A percentile compares a stretch with the other conserved stretches of the same genome.
phyloP scores from a whole-genome alignment of 37 sponge, comb jelly and placozoan species.

The Ianthella basta region DNA sequence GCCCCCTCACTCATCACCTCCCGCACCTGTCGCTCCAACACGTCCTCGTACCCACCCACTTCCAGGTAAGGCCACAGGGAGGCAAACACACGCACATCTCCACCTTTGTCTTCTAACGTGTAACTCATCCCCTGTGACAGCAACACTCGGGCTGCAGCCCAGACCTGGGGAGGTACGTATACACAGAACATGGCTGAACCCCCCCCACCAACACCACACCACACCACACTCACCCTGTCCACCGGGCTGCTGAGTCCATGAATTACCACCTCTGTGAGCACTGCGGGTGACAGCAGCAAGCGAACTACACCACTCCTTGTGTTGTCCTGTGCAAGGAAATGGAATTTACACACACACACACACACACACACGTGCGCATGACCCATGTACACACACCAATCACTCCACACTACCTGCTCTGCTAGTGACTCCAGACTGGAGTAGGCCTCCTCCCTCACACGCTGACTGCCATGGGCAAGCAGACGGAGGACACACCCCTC shows the following conservation, averaged over 20 bases:
- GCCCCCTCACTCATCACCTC: neutral
- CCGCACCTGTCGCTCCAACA: neutral
- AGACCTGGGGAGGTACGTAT: too few relatives aligned
- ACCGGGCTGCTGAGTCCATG: too few relatives aligned
- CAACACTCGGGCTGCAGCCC: neutral
- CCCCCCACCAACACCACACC: too few relatives aligned
- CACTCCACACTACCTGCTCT: neutral
- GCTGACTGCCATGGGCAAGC: conserved; percentile 17
- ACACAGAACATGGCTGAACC: too few relatives aligned
- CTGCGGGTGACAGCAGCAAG: too few relatives aligned
- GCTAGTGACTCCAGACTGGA: neutral
- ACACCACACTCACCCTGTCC: too few relatives aligned
- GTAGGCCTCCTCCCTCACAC: conserved; percentile 21
- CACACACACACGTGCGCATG: neutral
- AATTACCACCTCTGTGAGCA: too few relatives aligned
- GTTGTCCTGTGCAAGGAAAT: too few relatives aligned
- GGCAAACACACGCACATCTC: neutral
- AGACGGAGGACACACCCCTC: neutral
- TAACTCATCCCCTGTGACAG: conserved; percentile 9
- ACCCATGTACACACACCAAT: conserved; percentile 26
- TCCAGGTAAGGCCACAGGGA: conserved; percentile 29
- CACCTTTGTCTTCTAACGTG: neutral
- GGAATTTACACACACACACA: neutral
- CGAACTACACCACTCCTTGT: too few relatives aligned
- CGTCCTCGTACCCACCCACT: neutral